Conservation (phyloP, 1,140 invertebrate species). For the Contarinia nasturtii region DNA sequence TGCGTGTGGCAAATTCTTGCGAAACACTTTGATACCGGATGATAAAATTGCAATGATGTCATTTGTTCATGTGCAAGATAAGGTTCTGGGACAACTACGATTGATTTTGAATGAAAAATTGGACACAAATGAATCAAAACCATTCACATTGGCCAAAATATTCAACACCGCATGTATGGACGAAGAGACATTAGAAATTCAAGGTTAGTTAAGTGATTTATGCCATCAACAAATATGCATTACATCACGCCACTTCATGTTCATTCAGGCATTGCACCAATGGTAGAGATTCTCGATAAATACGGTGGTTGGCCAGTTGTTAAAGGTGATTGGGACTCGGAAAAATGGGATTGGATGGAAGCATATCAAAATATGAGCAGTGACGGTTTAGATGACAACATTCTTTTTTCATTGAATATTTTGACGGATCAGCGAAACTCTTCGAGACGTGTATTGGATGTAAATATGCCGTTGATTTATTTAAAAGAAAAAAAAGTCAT, state of each 20-base stretch:
- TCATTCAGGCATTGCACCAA: constrained; percentile 19
- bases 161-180: constrained; percentile 8
- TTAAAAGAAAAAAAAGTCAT: too few relatives aligned
- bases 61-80: background rate
- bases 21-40: background rate
- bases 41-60: background rate
- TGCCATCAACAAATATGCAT: background rate
- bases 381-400: background rate
- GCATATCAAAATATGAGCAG: background rate
- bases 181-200: constrained; percentile 11
- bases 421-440: background rate
- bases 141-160: background rate
- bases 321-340: constrained; percentile 14
- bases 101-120: background rate
- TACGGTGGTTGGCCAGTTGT: constrained; percentile 39
- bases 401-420: background rate
- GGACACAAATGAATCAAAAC: background rate
- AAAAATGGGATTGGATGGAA: background rate
- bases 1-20: background rate
- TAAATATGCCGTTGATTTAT: too few relatives aligned
- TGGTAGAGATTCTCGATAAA: constrained; percentile 24
- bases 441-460: too few relatives aligned
- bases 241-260: constrained; percentile 12
- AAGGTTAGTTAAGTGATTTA: background rate
- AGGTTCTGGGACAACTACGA: background rate